These are phyloP conservation scores for Trissolcus brochymenae DNA, from an alignment of 2,888 invertebrate species.

Conservation along the genomic window DNA sequence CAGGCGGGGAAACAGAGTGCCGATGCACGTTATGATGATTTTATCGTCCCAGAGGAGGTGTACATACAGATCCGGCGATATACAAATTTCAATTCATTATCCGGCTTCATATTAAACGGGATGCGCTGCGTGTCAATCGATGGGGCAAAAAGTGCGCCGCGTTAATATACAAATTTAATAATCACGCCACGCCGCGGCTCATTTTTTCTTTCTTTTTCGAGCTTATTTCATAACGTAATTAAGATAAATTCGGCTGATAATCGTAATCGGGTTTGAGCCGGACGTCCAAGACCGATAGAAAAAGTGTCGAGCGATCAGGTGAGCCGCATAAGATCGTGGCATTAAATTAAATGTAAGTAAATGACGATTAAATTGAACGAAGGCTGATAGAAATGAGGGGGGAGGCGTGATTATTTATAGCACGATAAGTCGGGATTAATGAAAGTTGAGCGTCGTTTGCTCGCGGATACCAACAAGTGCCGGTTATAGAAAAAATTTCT, in stretches of 20 bases:
- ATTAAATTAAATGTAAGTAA: constrained; percentile 41
- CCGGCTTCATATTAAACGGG: constrained; percentile 11
- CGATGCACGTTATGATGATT: constrained; percentile 25
- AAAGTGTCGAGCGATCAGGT: constrained; percentile 11
- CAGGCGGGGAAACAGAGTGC: constrained; percentile 7
- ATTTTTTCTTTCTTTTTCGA: not conserved
- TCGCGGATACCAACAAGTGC: not conserved
- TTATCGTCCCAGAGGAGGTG: constrained; percentile 39
- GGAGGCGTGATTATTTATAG: constrained; percentile 27
- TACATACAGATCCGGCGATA: constrained; percentile 34
- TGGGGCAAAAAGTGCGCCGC: constrained; percentile 10
- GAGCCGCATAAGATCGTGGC: constrained; percentile 10
- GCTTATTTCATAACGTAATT: constrained; percentile 27
- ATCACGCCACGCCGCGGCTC: constrained; percentile 5
- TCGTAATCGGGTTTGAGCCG: constrained; percentile 17
- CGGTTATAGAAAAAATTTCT: constrained; percentile 18
- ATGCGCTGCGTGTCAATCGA: constrained; percentile 19
- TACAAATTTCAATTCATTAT: constrained; percentile 47
- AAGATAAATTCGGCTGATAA: constrained; percentile 42
- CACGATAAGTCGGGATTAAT: constrained; percentile 38
- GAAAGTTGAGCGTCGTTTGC: constrained; percentile 29
- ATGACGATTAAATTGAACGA: constrained; percentile 35
- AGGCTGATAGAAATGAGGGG: too few relatives aligned
- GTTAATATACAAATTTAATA: constrained; percentile 28
- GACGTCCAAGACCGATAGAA: constrained; percentile 3